These are phyloP conservation scores for Hypomecis punctinalis DNA, from an alignment of 2,888 invertebrate species.

Conservation along the genomic window DNA sequence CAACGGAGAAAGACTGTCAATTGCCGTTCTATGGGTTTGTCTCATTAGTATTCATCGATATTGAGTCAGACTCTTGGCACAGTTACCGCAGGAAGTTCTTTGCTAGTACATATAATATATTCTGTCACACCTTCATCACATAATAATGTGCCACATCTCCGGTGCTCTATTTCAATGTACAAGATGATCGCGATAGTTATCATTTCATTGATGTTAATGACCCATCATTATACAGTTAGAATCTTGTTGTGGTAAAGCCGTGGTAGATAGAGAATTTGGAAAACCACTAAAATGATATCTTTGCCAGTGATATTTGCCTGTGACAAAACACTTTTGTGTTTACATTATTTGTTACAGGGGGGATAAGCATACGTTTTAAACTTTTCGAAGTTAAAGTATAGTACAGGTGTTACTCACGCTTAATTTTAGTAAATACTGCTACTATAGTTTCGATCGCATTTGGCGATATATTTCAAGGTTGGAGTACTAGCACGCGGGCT, in stretches of 20 bases:
- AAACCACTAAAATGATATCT: no score
- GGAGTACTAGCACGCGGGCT: no score
- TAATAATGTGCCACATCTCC: slow-evolving; percentile 12
- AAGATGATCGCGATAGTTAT: neutral
- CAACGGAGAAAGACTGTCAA: neutral
- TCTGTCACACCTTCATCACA: slow-evolving; percentile 30
- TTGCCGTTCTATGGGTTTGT: slow-evolving; percentile 19
- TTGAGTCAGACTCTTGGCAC: slow-evolving; percentile 34
- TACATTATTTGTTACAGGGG: no score
- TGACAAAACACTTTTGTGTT: no score
- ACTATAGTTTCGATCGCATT: no score
- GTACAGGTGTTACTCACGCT: no score
- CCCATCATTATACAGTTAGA: no score
- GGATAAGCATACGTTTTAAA: neutral
- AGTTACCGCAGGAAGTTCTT: slow-evolving; percentile 31
- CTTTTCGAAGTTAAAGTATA: neutral
- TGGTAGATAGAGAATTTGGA: no score
- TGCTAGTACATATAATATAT: slow-evolving; percentile 16
- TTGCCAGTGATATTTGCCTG: no score
- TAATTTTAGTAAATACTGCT: no score
- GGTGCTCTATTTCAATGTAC: slow-evolving; percentile 3
- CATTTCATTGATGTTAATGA: neutral
- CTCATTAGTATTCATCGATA: slow-evolving; percentile 30
- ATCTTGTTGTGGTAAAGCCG: no score
- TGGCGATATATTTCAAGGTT: no score